Conservation (phyloP, 2,113 vertebrate genomes). For the Prunella fulvescens region DNA sequence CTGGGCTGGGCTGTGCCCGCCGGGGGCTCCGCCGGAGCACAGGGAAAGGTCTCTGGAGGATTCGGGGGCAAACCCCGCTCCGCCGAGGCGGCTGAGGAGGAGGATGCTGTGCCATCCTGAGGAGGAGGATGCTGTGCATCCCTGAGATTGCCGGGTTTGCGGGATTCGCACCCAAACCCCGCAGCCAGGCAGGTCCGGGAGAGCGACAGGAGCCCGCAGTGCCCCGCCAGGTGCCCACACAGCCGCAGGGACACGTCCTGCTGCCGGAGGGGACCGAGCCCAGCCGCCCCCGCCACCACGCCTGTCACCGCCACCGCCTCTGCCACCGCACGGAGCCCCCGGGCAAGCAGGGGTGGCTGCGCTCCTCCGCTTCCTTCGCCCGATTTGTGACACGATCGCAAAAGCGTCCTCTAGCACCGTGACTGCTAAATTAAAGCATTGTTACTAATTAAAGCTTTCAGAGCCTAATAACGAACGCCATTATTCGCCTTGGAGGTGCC, state of each 20-base stretch:
- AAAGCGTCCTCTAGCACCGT: background rate
- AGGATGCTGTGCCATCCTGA: fast-evolving
- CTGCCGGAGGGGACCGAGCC: background rate
- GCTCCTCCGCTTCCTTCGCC: background rate
- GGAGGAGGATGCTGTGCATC: fast-evolving
- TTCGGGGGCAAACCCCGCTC: fast-evolving
- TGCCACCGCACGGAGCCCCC: background rate
- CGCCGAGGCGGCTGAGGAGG: fast-evolving
- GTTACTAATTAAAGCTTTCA: background rate
- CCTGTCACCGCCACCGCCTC: background rate
- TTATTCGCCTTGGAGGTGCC: background rate
- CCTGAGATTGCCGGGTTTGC: fast-evolving
- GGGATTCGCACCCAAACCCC: fast-evolving
- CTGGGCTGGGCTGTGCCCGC: background rate
- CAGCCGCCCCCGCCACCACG: background rate
- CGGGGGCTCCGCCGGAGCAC: background rate
- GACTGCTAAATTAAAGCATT: background rate
- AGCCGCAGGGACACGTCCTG: background rate
- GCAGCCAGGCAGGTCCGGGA: background rate
- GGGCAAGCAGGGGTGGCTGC: background rate
- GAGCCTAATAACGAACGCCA: background rate
- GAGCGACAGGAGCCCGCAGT: background rate
- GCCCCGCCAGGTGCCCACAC: background rate
- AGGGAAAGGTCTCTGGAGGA: background rate
- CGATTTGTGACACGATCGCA: fast-evolving